phyloP scores from a whole-genome alignment of 2,797 vertebrate species.

The Sciurus vulgaris region DNA sequence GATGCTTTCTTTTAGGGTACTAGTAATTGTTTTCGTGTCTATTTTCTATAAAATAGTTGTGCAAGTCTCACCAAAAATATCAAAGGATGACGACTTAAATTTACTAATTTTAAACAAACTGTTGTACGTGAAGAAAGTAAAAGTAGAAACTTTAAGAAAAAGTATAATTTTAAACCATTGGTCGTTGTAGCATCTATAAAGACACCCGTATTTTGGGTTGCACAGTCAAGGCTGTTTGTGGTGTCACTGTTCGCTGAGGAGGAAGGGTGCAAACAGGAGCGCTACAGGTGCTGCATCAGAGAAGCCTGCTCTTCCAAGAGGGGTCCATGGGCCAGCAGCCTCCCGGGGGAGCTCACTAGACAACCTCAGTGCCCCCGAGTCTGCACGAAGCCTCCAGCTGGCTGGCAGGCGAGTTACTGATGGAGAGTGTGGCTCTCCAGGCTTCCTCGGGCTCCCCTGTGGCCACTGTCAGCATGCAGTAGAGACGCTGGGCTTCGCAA shows the following conservation, averaged over 20 bases:
- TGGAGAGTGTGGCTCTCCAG: neutral
- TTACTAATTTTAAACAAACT: conserved; percentile 45
- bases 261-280: neutral
- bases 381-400: neutral
- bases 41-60: conserved; percentile 42
- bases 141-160: conserved; percentile 29
- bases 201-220: neutral
- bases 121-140: neutral
- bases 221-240: neutral
- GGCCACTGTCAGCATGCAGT: neutral
- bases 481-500: neutral
- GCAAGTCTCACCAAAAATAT: neutral
- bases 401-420: neutral
- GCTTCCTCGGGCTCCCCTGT: neutral
- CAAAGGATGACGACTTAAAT: neutral
- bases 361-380: neutral
- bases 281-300: neutral
- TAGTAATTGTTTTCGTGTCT: conserved; percentile 28
- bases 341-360: neutral
- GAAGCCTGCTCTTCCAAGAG: neutral
- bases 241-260: neutral
- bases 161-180: neutral
- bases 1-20: neutral
- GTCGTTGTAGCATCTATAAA: neutral
- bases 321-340: neutral